phyloP scores from a whole-genome alignment of 2,797 vertebrate genomes.

The Sardinella longiceps region DNA sequence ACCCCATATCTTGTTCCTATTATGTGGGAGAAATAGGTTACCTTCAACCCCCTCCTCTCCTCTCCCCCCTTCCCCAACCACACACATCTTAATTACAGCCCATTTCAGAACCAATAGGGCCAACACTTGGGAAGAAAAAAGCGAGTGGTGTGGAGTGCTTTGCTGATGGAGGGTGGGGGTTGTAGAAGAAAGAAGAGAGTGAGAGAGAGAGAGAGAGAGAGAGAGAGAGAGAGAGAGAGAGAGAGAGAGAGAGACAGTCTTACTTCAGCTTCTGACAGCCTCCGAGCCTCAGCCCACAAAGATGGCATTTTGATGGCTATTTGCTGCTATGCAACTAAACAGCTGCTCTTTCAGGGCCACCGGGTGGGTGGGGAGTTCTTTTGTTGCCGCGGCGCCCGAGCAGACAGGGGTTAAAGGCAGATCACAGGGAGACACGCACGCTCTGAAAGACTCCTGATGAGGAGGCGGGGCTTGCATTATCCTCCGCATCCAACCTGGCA shows the following conservation, averaged over 20 bases:
- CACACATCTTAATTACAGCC: slow-evolving; percentile 71
- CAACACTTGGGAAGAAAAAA: slow-evolving; percentile 13
- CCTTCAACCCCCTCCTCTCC: slow-evolving; percentile 29
- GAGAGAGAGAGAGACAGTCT: background rate
- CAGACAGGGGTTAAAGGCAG: slow-evolving; percentile 47
- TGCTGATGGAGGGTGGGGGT: background rate
- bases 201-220: background rate
- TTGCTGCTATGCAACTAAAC: slow-evolving; percentile 75
- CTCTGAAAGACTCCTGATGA: slow-evolving; percentile 43
- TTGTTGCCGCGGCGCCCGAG: slow-evolving; percentile 73
- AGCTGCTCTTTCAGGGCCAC: slow-evolving; percentile 74
- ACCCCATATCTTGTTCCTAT: slow-evolving; percentile 31
- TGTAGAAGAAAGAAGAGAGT: background rate
- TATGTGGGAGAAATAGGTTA: slow-evolving; percentile 42
- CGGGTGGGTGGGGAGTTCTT: slow-evolving; percentile 57
- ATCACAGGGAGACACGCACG: slow-evolving; percentile 51
- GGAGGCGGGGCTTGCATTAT: slow-evolving; percentile 35
- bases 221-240: background rate
- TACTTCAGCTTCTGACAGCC: slow-evolving; percentile 58
- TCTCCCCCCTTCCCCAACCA: slow-evolving; percentile 30
- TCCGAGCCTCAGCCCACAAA: slow-evolving; percentile 59
- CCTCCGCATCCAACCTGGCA: slow-evolving; percentile 4
- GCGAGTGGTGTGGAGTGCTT: slow-evolving; percentile 8
- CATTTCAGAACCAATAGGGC: slow-evolving; percentile 54
- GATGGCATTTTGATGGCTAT: slow-evolving; percentile 76